Conservation (phyloP, 2,888 invertebrate genomes). For the Antheraea yamamai region DNA sequence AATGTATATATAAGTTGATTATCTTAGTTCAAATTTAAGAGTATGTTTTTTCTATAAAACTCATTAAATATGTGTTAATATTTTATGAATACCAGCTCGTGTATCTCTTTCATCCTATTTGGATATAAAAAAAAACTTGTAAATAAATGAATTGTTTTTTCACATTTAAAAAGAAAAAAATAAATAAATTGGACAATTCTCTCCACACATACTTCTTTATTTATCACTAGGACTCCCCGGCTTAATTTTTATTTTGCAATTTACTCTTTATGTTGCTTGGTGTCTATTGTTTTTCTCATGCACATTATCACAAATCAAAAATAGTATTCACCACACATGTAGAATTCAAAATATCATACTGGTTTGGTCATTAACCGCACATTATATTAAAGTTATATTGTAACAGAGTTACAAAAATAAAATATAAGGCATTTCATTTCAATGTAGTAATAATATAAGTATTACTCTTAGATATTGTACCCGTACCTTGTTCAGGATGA, state of each 20-base stretch:
- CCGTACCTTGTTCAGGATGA: not conserved
- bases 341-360: conserved; percentile 17
- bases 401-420: not conserved
- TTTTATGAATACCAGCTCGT: too few species aligned
- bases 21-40: not conserved
- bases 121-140: not conserved
- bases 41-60: not conserved
- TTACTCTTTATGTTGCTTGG: conserved; percentile 53
- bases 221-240: conserved; percentile 37
- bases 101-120: not conserved
- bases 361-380: conserved; percentile 17
- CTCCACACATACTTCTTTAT: conserved; percentile 32
- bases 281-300: conserved; percentile 48
- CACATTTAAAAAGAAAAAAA: not conserved
- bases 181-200: conserved; percentile 28
- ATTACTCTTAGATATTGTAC: not conserved
- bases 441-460: not conserved
- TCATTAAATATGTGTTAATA: too few species aligned
- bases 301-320: conserved; percentile 39
- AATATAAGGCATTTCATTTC: not conserved
- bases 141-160: not conserved
- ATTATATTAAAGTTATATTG: not conserved
- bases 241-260: conserved; percentile 48
- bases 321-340: conserved; percentile 28
- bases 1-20: too few species aligned